These are phyloP conservation scores for Drosophila athabasca DNA, from an alignment of 1,140 invertebrate genomes.

Conservation along the genomic window DNA sequence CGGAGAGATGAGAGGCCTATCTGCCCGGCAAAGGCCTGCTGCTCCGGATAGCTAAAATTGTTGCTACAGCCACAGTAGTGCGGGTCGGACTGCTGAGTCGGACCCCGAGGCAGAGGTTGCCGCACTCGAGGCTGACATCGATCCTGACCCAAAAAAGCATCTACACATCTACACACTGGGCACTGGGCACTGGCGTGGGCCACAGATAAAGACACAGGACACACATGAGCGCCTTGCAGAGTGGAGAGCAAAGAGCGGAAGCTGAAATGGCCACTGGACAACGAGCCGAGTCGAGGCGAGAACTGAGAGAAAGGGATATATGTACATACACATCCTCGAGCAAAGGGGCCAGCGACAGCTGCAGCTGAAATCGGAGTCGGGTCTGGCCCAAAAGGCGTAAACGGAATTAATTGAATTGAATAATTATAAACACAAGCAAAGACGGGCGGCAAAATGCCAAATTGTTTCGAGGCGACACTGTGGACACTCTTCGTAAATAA, in stretches of 20 bases:
- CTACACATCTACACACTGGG: too few relatives aligned
- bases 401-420: conserved; percentile 82
- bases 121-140: conserved; percentile 34
- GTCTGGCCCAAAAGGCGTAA: conserved; percentile 53
- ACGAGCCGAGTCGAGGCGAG: neutral
- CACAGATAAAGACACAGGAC: conserved; percentile 30
- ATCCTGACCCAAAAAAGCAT: conserved; percentile 38
- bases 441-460: neutral
- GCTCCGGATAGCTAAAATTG: conserved; percentile 62
- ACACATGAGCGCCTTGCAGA: conserved; percentile 53
- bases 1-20: conserved; percentile 51
- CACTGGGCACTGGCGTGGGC: neutral
- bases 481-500: too few relatives aligned
- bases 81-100: neutral
- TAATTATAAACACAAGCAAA: conserved; percentile 63
- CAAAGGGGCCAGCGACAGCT: neutral
- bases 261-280: conserved; percentile 72
- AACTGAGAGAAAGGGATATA: too few relatives aligned
- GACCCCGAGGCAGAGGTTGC: conserved; percentile 1
- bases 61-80: conserved; percentile 20
- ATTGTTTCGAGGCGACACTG: neutral
- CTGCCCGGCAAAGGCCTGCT: neutral
- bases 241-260: conserved; percentile 64
- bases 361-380: neutral
- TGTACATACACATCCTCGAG: too few relatives aligned